Conservation (phyloP, 2,113 vertebrate genomes). For the Anser cygnoides region DNA sequence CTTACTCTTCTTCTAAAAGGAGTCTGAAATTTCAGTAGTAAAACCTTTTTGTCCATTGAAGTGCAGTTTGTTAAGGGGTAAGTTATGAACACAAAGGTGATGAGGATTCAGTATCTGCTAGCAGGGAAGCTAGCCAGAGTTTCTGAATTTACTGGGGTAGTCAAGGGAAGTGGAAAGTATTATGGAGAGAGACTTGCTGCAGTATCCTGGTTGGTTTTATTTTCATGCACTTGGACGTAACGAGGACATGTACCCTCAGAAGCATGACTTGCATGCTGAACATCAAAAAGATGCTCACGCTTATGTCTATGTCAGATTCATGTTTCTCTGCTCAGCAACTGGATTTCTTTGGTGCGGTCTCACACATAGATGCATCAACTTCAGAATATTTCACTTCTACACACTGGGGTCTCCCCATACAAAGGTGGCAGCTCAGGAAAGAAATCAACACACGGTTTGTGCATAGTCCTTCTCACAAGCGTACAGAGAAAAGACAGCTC, state of each 20-base stretch:
- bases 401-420: neutral
- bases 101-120: neutral
- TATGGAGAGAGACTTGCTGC: neutral
- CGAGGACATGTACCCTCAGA: neutral
- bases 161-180: neutral
- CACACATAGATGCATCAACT: neutral
- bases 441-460: neutral
- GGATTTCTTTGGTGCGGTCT: neutral
- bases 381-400: neutral
- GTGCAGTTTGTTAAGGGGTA: neutral
- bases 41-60: neutral
- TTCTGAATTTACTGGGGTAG: neutral
- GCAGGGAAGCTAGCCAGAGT: neutral
- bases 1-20: neutral
- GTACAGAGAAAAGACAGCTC: neutral
- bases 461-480: neutral
- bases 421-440: rapidly evolving
- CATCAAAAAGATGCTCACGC: neutral
- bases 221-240: neutral
- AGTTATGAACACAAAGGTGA: neutral
- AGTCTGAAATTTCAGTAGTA: neutral
- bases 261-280: rapidly evolving
- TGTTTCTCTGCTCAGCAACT: neutral
- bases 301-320: neutral
- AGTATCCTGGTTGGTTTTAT: neutral